A percentile compares a stretch with the other conserved stretches of the same genome.
Evolutionary conservation across 2,113 vertebrate species (phyloP).

Genomic region (Dipodomys ordii): DNA sequence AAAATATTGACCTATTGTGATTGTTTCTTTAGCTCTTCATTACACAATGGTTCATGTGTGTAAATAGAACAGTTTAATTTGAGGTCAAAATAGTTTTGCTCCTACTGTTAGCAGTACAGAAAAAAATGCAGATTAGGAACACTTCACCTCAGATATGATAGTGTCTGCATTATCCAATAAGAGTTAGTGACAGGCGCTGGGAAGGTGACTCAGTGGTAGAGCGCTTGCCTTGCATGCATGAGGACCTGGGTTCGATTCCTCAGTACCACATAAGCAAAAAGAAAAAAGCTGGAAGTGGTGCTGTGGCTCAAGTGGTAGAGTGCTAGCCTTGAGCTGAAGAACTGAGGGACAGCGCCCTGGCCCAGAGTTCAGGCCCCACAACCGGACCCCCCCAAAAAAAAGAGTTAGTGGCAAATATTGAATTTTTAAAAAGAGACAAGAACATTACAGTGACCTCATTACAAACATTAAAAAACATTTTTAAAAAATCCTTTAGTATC

Average conservation of each 20-base stretch:
- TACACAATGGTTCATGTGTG: constrained; percentile 8
- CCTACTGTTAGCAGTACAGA: background rate
- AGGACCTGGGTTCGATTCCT: too few species aligned
- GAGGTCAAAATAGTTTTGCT: background rate
- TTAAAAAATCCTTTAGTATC: background rate
- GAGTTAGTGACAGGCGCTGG: too few species aligned
- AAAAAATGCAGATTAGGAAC: too few species aligned
- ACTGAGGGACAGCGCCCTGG: too few species aligned
- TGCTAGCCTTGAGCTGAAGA: too few species aligned
- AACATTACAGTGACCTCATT: background rate
- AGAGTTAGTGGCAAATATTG: background rate
- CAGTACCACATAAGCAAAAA: too few species aligned
- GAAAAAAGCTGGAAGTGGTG: too few species aligned
- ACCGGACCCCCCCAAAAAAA: background rate
- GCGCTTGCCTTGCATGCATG: too few species aligned
- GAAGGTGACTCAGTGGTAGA: too few species aligned
- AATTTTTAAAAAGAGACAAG: background rate
- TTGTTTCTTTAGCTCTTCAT: constrained; percentile 11
- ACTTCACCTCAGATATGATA: background rate
- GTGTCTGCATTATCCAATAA: background rate
- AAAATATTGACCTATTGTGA: background rate
- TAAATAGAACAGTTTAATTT: constrained; percentile 22
- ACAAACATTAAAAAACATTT: background rate
- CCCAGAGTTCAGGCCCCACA: too few species aligned
- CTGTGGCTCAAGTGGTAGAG: too few species aligned